Percentiles rank a stretch among this genome's conserved stretches.
Evolutionary conservation across 2,888 invertebrate species (phyloP).

Genomic region (Noctua janthe): DNA sequence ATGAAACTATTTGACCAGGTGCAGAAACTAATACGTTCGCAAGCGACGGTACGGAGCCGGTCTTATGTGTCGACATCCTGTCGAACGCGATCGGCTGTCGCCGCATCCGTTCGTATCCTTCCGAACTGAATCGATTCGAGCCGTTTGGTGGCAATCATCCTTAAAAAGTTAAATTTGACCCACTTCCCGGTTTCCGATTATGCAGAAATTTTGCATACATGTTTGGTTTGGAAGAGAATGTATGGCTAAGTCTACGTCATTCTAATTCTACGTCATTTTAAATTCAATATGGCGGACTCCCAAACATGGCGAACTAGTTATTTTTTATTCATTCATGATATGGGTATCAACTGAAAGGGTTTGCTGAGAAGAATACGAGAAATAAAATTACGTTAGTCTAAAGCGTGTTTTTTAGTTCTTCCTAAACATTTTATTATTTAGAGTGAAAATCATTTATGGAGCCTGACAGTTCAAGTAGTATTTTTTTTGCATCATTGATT

Average conservation of each 20-base stretch:
- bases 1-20: no score
- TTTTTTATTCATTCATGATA: neutral
- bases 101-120: no score
- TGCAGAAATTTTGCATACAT: neutral
- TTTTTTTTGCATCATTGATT: neutral
- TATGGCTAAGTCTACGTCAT: neutral
- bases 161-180: neutral
- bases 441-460: constrained; percentile 11
- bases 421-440: neutral
- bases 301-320: neutral
- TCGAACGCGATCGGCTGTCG: no score
- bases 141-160: neutral
- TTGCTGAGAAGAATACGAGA: neutral
- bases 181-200: neutral
- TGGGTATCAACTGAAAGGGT: neutral
- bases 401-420: neutral
- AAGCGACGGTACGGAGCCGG: no score
- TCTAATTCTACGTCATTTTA: neutral
- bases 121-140: no score
- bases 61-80: no score
- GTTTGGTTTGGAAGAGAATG: neutral
- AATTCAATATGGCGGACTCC: neutral
- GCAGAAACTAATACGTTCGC: no score
- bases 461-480: neutral
- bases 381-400: neutral